These are phyloP conservation scores for Podarcis siculus DNA, from an alignment of 2,797 vertebrate species.

Conservation along the genomic window DNA sequence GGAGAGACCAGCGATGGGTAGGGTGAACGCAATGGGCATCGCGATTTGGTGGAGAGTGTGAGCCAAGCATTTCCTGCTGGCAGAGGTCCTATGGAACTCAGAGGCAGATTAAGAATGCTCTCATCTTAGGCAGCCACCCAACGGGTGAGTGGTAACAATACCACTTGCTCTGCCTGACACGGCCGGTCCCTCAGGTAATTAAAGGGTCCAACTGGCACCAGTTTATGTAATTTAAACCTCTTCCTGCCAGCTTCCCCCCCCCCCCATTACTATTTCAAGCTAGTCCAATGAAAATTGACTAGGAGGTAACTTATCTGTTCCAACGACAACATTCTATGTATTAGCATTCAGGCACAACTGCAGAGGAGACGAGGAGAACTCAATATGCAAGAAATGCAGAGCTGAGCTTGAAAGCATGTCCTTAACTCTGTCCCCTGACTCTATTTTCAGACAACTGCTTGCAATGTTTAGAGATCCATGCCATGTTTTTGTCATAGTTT, in stretches of 20 bases:
- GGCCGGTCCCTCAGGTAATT: rapidly evolving
- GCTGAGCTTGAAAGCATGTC: neutral
- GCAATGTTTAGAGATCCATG: neutral
- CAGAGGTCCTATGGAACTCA: neutral
- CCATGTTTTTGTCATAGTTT: neutral
- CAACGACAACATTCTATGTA: neutral
- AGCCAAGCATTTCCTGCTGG: neutral
- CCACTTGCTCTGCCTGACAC: rapidly evolving
- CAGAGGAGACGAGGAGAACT: neutral
- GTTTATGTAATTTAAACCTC: neutral
- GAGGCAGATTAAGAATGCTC: neutral
- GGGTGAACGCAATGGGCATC: rapidly evolving
- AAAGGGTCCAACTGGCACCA: neutral
- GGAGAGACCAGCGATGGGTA: neutral
- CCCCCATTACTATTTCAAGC: neutral
- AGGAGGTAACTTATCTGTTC: neutral
- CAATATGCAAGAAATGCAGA: neutral
- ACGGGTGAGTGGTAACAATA: neutral
- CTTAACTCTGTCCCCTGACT: neutral
- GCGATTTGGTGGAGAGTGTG: neutral
- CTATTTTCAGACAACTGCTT: neutral
- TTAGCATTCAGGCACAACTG: neutral
- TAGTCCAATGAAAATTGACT: neutral
- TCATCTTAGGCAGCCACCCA: neutral
- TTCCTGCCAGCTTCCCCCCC: neutral